phyloP scores from a whole-genome alignment of 2,113 vertebrate genomes.

The Brachypteracias leptosomus region DNA sequence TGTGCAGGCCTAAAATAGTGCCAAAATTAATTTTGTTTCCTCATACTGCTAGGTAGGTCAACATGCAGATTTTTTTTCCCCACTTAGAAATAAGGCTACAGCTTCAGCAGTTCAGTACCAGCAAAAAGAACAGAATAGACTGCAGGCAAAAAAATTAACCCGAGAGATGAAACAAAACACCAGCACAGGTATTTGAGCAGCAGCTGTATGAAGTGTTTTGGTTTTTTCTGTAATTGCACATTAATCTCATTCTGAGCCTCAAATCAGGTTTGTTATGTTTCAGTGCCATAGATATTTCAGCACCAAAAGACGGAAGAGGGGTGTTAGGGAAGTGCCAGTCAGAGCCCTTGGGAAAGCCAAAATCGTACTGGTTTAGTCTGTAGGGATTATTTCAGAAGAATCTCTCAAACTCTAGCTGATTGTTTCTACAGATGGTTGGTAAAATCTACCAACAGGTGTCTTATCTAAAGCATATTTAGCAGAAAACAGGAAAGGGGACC shows the following conservation, averaged over 20 bases:
- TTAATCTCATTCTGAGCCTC: not conserved
- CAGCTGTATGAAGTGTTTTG: not conserved
- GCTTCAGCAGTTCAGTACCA: not conserved
- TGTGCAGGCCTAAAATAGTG: not conserved
- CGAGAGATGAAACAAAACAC: not conserved
- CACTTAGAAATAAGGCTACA: constrained; percentile 20
- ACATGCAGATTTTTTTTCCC: not conserved
- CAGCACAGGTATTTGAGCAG: not conserved
- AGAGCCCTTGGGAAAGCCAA: not conserved
- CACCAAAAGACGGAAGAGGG: not conserved
- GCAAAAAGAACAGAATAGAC: not conserved
- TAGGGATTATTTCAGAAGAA: not conserved
- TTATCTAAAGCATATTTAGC: not conserved
- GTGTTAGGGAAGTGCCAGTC: not conserved
- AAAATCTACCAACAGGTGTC: not conserved
- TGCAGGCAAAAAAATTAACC: not conserved
- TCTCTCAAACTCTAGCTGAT: not conserved
- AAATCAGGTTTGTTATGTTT: not conserved
- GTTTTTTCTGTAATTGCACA: not conserved
- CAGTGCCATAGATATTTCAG: not conserved
- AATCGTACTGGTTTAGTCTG: not conserved
- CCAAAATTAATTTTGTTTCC: constrained; percentile 40
- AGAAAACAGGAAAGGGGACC: not conserved
- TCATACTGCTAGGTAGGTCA: constrained; percentile 35
- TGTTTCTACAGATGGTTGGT: not conserved